Conservation (phyloP, 2,888 invertebrate species). For the Cerastis rubricosa region DNA sequence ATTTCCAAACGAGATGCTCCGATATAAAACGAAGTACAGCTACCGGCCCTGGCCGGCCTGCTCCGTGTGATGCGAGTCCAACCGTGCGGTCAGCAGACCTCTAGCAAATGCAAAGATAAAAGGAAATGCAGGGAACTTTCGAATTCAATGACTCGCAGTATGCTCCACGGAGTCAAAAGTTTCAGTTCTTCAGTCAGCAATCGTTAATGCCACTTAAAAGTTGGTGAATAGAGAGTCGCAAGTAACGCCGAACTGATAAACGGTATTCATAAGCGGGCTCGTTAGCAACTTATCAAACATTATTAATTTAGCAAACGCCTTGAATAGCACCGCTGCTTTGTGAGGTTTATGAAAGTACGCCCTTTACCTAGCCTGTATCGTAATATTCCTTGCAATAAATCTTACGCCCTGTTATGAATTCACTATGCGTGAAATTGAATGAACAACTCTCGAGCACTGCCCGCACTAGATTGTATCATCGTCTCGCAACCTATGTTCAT, state of each 20-base stretch:
- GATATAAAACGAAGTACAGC: slow-evolving; percentile 10
- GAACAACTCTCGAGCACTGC: not conserved
- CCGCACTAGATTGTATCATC: not conserved
- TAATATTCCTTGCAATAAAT: slow-evolving; percentile 20
- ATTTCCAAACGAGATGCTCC: not conserved
- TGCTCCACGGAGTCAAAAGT: slow-evolving; percentile 11
- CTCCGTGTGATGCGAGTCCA: not conserved
- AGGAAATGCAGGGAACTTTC: slow-evolving; percentile 11
- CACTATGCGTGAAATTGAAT: not conserved
- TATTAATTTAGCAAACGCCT: slow-evolving; percentile 27
- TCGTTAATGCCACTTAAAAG: slow-evolving; percentile 20
- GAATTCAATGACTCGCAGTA: not conserved
- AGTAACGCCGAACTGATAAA: slow-evolving; percentile 18
- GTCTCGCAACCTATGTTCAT: not conserved
- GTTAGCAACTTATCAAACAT: slow-evolving; percentile 12
- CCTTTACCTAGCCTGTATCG: not conserved
- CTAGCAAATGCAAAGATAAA: slow-evolving; percentile 15
- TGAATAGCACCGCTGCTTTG: slow-evolving; percentile 12
- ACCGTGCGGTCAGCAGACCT: not conserved
- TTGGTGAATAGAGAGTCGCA: not conserved
- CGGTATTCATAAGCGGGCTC: slow-evolving; percentile 10
- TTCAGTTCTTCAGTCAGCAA: slow-evolving; percentile 4
- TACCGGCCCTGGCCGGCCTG: not conserved
- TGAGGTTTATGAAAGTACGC: slow-evolving; percentile 1
- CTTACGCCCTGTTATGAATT: not conserved